Conservation (phyloP, 2,888 invertebrate species). For the Trachelus iudaicus region DNA sequence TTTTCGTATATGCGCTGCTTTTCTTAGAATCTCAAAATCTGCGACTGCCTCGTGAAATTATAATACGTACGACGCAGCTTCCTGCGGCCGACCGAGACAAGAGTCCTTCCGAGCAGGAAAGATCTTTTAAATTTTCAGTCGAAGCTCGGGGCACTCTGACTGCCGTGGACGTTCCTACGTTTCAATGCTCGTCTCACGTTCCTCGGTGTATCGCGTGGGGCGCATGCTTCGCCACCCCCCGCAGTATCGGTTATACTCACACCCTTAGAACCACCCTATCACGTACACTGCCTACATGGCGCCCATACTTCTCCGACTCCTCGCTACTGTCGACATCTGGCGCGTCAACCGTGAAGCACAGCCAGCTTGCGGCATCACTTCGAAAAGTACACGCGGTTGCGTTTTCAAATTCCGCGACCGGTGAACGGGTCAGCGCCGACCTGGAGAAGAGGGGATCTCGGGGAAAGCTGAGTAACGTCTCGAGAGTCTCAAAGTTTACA, state of each 20-base stretch:
- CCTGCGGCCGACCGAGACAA: too few relatives aligned
- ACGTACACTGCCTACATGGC: slow-evolving; percentile 4
- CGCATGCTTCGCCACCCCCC: slow-evolving; percentile 32
- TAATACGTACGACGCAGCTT: too few relatives aligned
- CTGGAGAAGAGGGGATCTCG: too few relatives aligned
- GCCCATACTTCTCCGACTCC: slow-evolving; percentile 3
- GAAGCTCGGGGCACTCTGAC: slow-evolving; percentile 24
- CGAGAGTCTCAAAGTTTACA: too few relatives aligned
- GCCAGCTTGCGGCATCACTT: background rate
- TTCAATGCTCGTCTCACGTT: slow-evolving; percentile 31
- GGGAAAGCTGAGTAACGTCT: too few relatives aligned
- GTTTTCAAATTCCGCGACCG: background rate
- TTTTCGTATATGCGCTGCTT: too few relatives aligned
- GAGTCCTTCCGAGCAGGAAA: too few relatives aligned
- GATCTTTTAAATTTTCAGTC: background rate
- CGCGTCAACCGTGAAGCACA: background rate
- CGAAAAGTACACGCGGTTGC: slow-evolving; percentile 4
- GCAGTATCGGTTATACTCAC: slow-evolving; percentile 21
- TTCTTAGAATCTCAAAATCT: too few relatives aligned
- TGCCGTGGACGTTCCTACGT: slow-evolving; percentile 30
- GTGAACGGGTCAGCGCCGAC: too few relatives aligned
- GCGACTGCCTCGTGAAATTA: too few relatives aligned
- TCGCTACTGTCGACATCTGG: slow-evolving; percentile 14
- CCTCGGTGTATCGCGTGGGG: slow-evolving; percentile 12
- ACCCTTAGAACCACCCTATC: slow-evolving; percentile 24